phyloP scores from a whole-genome alignment of 2,888 invertebrate genomes.

The Galeruca laticollis region DNA sequence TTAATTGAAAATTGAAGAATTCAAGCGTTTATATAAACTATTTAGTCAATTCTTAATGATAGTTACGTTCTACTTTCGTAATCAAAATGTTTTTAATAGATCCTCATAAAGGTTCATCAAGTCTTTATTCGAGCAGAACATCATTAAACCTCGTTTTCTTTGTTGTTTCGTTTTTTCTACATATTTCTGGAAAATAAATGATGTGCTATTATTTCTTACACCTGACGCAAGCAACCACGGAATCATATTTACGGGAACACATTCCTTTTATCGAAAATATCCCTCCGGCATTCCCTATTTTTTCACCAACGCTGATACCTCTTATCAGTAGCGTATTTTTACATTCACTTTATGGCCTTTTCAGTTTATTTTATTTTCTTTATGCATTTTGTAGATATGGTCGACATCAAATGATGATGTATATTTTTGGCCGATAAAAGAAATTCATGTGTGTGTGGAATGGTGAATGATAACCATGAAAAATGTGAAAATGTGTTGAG shows the following conservation, averaged over 20 bases:
- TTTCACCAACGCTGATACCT: conserved; percentile 10
- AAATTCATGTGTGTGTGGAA: conserved; percentile 31
- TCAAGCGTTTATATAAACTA: no score
- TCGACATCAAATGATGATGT: conserved; percentile 25
- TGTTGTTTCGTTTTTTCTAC: no score
- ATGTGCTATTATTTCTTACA: background rate
- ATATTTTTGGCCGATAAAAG: conserved; percentile 26
- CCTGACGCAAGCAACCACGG: background rate
- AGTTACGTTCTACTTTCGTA: no score
- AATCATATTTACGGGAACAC: background rate
- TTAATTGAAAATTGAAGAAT: no score
- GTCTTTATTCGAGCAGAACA: no score
- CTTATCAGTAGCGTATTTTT: conserved; percentile 19
- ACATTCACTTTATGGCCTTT: conserved; percentile 17
- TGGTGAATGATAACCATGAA: conserved; percentile 20
- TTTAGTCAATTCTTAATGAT: no score
- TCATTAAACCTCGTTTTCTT: no score
- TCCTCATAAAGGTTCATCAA: no score
- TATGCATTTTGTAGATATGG: conserved; percentile 24
- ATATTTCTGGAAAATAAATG: no score
- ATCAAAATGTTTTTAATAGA: no score
- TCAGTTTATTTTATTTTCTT: conserved; percentile 33
- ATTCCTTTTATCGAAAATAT: background rate
- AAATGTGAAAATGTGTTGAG: conserved; percentile 30
- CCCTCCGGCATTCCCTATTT: background rate